Conservation (phyloP, 2,113 vertebrate genomes). For the Amphiprion ocellaris region DNA sequence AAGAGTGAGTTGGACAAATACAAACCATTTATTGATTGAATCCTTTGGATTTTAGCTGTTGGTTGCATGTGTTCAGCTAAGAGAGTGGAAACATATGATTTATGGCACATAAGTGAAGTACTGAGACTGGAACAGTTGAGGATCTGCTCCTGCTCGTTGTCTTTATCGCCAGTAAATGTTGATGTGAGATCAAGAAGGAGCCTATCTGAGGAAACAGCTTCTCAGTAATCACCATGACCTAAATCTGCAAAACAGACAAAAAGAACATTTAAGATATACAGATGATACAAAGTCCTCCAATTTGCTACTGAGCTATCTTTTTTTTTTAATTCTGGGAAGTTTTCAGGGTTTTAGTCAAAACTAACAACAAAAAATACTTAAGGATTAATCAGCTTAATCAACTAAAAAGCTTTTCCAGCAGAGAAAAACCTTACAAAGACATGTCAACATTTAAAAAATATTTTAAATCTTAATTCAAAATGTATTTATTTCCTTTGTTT, state of each 20-base stretch:
- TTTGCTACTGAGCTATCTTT: neutral
- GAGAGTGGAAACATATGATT: slow-evolving; percentile 11
- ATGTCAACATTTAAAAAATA: neutral
- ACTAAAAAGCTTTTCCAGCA: no score
- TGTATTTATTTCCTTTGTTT: no score
- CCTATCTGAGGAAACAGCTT: neutral
- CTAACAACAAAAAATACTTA: no score
- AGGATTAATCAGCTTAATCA: no score
- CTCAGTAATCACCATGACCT: slow-evolving; percentile 56
- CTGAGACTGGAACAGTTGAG: slow-evolving; percentile 3
- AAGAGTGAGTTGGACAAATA: slow-evolving; percentile 5
- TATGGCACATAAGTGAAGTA: slow-evolving; percentile 29
- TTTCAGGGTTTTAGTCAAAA: neutral
- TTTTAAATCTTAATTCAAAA: neutral
- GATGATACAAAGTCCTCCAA: slow-evolving; percentile 56
- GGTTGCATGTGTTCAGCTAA: neutral
- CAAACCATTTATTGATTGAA: neutral
- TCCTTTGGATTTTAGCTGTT: slow-evolving; percentile 21
- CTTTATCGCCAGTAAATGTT: neutral
- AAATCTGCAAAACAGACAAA: slow-evolving; percentile 61
- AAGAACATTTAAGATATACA: slow-evolving; percentile 69
- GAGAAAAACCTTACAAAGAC: no score
- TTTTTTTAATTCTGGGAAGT: neutral
- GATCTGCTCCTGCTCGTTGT: neutral
- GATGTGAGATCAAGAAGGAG: neutral